Base-by-base conservation (phyloP, 2,113 vertebrate genomes). In the Panurus biarmicus region DNA sequence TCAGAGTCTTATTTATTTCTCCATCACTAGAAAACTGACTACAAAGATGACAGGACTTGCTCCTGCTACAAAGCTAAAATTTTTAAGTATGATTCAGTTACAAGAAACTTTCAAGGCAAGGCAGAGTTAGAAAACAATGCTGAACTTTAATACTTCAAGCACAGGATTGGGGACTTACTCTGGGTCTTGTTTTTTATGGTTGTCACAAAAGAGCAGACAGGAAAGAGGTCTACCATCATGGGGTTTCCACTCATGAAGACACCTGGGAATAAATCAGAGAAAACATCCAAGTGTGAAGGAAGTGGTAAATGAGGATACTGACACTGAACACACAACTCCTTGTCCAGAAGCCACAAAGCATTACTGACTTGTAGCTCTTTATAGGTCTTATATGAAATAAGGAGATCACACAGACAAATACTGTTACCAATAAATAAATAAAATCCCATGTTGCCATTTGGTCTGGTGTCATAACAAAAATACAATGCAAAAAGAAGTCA, bases 131-230 rank as follows among this genome's bases (percentile, higher is more conserved):
- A 57, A 87, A 71, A 66, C 18, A 67, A 7, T 6, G 42, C 14
- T 56, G 12, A 69, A 62, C 14, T 29, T 48, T 31, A 31, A 47
- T 25, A 76, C 5, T 65, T 33, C 48, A 53, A 89, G 61, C 14
- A 61, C 13, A 47, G 62, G 44, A 65, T 0, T 40, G 5, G 22
- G 14, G 58, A 98, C 99, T 98, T 95, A 99, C 99, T 99, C 99
- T 53, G 99, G 99, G 90, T 99, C 99, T 97, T 99, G 99, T 66
- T 99, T 98, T 94, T 99, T 99, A 97, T 99, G 99, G 97, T 99
- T 99, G 96, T 99, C 99, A 96, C 99, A 99, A 94, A 99, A 99
- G 3, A 99, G 98, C 69, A 99, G 98, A 90, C 99, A 99, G 84
- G 99, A 99, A 31, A 99, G 98, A 48, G 99, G 99, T 11, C 97